Conservation (phyloP, 2,797 vertebrate genomes). For the Phataginus tetradactyla region DNA sequence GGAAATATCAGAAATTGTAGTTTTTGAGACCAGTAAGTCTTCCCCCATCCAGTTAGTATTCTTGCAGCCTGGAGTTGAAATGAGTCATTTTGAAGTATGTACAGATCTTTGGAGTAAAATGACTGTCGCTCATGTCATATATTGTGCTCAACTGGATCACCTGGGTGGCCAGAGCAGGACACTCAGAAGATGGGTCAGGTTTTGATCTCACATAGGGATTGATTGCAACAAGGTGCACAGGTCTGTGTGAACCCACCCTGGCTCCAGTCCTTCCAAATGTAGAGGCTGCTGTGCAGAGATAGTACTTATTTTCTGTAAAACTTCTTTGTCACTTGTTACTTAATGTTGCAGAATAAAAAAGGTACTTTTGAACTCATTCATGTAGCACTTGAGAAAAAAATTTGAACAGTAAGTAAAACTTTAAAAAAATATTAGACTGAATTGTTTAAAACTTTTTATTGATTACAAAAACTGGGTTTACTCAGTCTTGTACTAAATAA, state of each 20-base stretch:
- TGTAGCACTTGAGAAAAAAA: background rate
- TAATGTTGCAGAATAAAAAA: background rate
- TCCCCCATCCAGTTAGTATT: slow-evolving; percentile 40
- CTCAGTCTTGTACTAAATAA: background rate
- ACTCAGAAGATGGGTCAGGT: background rate
- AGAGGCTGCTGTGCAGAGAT: background rate
- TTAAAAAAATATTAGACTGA: background rate
- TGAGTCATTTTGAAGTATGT: slow-evolving; percentile 36
- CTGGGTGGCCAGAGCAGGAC: background rate
- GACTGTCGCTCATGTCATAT: background rate
- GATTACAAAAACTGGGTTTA: background rate
- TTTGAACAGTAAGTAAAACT: background rate
- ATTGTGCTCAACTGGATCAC: background rate
- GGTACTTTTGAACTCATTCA: background rate
- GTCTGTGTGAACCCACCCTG: background rate
- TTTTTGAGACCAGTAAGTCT: slow-evolving; percentile 27
- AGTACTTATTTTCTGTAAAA: background rate
- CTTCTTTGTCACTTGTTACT: background rate
- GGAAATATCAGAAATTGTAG: background rate
- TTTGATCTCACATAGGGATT: background rate
- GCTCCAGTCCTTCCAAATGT: background rate
- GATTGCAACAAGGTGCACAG: background rate
- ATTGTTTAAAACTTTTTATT: background rate
- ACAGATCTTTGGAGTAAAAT: slow-evolving; percentile 30
- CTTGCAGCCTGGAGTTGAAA: slow-evolving; percentile 5